phyloP scores from a whole-genome alignment of 2,797 vertebrate genomes.

The Cossypha heuglini region DNA sequence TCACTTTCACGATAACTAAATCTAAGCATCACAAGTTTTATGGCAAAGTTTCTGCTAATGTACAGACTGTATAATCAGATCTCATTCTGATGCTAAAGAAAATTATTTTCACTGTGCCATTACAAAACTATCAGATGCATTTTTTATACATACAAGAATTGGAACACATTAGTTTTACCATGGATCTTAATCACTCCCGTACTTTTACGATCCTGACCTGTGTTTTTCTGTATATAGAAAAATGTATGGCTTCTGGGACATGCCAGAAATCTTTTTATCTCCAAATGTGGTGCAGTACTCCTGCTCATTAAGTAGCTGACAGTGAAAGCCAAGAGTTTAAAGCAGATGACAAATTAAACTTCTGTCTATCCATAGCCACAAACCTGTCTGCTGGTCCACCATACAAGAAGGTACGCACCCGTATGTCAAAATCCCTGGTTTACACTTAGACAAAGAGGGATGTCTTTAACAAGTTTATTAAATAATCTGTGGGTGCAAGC shows the following conservation, averaged over 20 bases:
- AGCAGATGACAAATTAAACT: background rate
- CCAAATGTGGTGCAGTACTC: background rate
- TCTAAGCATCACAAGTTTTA: background rate
- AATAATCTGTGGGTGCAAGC: background rate
- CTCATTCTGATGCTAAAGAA: background rate
- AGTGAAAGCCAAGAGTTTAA: background rate
- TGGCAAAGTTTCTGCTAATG: background rate
- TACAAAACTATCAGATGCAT: background rate
- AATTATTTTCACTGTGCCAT: background rate
- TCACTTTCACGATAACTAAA: background rate
- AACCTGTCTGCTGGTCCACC: background rate
- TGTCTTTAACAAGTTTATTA: background rate
- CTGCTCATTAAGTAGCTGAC: background rate
- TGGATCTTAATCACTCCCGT: background rate
- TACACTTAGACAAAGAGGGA: background rate
- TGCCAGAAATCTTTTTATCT: background rate
- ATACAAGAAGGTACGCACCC: rapidly evolving
- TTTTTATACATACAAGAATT: background rate
- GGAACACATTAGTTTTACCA: background rate
- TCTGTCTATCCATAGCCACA: background rate
- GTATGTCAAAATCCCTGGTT: background rate
- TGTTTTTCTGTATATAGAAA: background rate
- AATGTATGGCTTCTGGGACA: background rate
- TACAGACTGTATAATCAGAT: background rate
- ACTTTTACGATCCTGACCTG: background rate